Base-by-base conservation (phyloP, 2,888 invertebrate species). In the Ochropleura leucogaster region DNA sequence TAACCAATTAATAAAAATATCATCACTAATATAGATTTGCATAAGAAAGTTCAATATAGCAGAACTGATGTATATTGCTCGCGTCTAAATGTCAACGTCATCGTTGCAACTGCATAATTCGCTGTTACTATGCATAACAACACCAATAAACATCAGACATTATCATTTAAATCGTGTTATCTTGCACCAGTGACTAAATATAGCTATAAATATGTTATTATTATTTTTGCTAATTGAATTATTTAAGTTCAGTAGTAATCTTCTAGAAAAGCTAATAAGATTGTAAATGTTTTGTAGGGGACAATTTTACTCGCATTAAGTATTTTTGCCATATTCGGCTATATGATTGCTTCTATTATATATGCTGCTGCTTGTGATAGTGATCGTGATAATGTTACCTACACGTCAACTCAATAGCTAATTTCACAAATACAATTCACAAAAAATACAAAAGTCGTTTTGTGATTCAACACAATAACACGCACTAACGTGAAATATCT, bases 31-130 rank as follows among this genome's bases (percentile, higher is more conserved):
- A n/a, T 42, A n/a, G 0, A 84, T 84, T 80, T 59, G 47, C 68
- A 84, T 84, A 66, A 72, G 70, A 84, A 84, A 80, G 80, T 63
- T 82, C 66, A 68, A 18, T 66, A 47, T 18, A 53, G 47, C n/a
- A 57, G 67, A 79, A 66, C 65, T 59, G 73, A 83, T 79, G 74
- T 65, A 80, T 72, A 79, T 68, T 64, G 64, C 57, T 67, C 30
- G 49, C 47, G 46, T 62, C 57, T 72, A 72, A 75, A 76, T 80
- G 81, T 75, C 84, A 71, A 20, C 68, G 66, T 84, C 70, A 72
- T 63, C 53, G 47, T 63, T 72, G 84, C 65, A 84, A 69, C 76
- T 76, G 71, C 60, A 69, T 76, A 72, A 80, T 80, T 68, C 16
- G 42, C 62, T 80, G 30, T 66, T 71, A 73, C 79, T 77, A 74